Base-by-base conservation (phyloP, 2,888 invertebrate species). In the Mellilla xanthometata region DNA sequence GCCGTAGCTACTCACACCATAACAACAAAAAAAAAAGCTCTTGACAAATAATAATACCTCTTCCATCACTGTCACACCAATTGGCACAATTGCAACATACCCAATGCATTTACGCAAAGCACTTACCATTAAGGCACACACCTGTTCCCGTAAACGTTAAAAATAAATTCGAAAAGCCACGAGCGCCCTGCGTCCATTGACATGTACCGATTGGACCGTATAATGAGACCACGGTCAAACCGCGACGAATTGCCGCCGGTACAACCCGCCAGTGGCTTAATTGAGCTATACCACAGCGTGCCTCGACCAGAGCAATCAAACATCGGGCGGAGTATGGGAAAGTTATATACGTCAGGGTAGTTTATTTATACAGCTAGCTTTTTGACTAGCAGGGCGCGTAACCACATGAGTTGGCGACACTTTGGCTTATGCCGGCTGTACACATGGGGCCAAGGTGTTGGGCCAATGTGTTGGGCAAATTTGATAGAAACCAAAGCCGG, bases 141-240 rank as follows among this genome's bases (percentile, higher is more conserved):
- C 46, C 39, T 56, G 53, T 39, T 36, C 39, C 35, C 47, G 39
- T 38, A 39, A 45, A 39, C 31, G 33, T 27, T 48, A 34, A 48
- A 56, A 54, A 54, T 47, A 50, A 48, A 47, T 48, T 41, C n/a
- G n/a, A n/a, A 30, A 33, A 39, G n/a, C 42, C 8, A 27, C 15
- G 32, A 54, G 44, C 40, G 38, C 46, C 48, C 43, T 29, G 30
- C 47, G 58, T 52, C 66, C 68, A 72, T 66, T 72, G 68, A 64
- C 65, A 61, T 58, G 57, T 56, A 58, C 58, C 59, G 62, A 65
- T 70, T 66, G 65, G 60, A 66, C 63, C 63, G 64, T 68, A 72
- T 71, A 76, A 76, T 72, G 75, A 73, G 72, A 74, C 73, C 76
- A 52, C 79, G 70, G 76, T 68, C 76, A 72, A 73, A 72, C 73